Conservation (phyloP, 1,140 invertebrate genomes). For the Ceratina japonica region DNA sequence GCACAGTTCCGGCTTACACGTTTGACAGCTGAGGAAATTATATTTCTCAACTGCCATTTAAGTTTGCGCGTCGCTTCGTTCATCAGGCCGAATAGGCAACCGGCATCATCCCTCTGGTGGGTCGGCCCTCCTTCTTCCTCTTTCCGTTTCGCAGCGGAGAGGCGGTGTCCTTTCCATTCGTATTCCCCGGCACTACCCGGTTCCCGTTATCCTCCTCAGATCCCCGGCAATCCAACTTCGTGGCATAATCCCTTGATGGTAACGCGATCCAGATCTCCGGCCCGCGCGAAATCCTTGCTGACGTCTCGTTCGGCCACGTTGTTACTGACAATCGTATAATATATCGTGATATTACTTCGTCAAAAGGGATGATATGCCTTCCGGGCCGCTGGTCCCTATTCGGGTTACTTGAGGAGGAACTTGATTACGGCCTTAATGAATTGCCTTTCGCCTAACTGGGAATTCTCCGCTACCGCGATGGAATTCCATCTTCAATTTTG, state of each 20-base stretch:
- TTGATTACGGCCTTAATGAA: conserved; percentile 28
- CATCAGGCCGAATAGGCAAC: conserved; percentile 64
- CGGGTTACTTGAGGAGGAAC: neutral
- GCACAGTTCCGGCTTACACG: conserved; percentile 67
- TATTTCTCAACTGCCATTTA: conserved; percentile 77
- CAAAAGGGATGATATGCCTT: conserved; percentile 24
- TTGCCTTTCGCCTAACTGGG: neutral
- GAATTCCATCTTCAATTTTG: neutral
- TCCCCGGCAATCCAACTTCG: conserved; percentile 61
- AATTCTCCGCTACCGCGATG: neutral
- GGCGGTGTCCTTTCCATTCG: conserved; percentile 40
- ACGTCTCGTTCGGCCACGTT: conserved; percentile 59
- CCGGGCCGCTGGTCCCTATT: neutral
- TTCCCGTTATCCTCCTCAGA: conserved; percentile 59
- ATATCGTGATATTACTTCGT: conserved; percentile 47
- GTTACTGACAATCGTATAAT: conserved; percentile 51
- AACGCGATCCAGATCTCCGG: conserved; percentile 68
- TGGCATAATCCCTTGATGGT: conserved; percentile 70
- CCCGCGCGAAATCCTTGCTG: conserved; percentile 66
- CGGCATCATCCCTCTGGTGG: conserved; percentile 42
- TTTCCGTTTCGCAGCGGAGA: conserved; percentile 39
- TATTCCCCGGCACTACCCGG: conserved; percentile 21
- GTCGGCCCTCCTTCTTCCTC: conserved; percentile 49
- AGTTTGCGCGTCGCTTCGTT: conserved; percentile 70
- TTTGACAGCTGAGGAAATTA: conserved; percentile 76